Evolutionary conservation across 92 coral and sea anemone species (phyloP), one percentile per base, ranked within the genome.

Genomic region (Actinostola sp.): DNA sequence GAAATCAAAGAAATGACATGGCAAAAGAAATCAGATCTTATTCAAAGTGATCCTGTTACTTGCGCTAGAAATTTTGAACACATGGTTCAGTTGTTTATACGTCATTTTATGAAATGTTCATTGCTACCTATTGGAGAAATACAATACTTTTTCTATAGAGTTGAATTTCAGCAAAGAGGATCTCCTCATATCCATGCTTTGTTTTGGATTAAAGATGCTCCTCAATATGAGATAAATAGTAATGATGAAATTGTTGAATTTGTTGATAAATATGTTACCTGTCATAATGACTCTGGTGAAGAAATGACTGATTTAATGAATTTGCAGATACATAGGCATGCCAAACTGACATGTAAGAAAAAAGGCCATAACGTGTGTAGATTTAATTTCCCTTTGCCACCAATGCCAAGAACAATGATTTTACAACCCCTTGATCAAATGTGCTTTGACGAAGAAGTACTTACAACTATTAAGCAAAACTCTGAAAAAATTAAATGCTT

Each of bases 51-150:
- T 52, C 89, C 89, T 54, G 82, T 84, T 12, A 84, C 88, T 11
- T 89, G 94, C 80, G 87, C 90, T 6, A 64, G 82, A 67, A 80
- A 89, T 59, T 81, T 89, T 76, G 85, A 89, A 10, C 79, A 85
- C 55, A 84, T 84, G 93, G 85, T 84, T 29, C 82, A 80, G 29
- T 49, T 79, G 14, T 79, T 88, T 53, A 79, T 84, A 23, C 52
- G 24, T 68, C 73, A 73, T 53, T 71, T 84, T 51, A 28, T 88
- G 25, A 79, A 69, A 25, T 78, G 89, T 61, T 24, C 21, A 66
- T 76, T 68, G 24, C 78, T 65, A 76, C 78, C 76, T 46, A 61
- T 76, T 16, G 92, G 92, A 41, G 80, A 81, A 27, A 54, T 86
- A 8, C 48, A 27, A 30, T 72, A 87, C 63, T 85, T 58, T 73